Evolutionary conservation across 2,113 vertebrate species (phyloP).

Genomic region (Nothobranchius furzeri): DNA sequence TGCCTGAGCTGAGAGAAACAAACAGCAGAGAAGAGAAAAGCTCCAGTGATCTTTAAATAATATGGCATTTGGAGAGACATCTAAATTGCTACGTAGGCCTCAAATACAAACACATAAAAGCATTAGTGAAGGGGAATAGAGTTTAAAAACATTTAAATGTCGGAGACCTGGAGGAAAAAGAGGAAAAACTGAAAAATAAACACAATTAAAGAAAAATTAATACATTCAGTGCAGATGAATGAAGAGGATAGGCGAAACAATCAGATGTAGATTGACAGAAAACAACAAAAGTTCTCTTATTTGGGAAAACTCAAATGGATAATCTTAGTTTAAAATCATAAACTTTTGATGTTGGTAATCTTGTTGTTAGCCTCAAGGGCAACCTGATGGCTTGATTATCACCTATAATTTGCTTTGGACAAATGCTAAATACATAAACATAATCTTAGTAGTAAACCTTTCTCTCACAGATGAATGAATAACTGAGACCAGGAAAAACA

Average conservation of each 20-base stretch:
- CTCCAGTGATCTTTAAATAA: slow-evolving; percentile 72
- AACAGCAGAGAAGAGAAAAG: slow-evolving; percentile 57
- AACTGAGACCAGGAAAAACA: too few species aligned
- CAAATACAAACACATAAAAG: slow-evolving; percentile 64
- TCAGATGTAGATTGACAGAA: slow-evolving; percentile 31
- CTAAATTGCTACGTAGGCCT: slow-evolving; percentile 62
- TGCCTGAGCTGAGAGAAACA: slow-evolving; percentile 52
- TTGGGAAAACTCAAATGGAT: too few species aligned
- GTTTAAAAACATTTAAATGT: slow-evolving; percentile 66
- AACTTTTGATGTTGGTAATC: too few species aligned
- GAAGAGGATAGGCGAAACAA: slow-evolving; percentile 22
- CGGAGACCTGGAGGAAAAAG: slow-evolving; percentile 29
- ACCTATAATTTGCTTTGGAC: too few species aligned
- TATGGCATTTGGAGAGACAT: slow-evolving; percentile 67
- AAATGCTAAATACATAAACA: too few species aligned
- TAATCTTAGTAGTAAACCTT: too few species aligned
- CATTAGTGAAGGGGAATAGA: slow-evolving; percentile 30
- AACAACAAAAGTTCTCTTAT: slow-evolving; percentile 9
- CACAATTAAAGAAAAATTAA: not conserved
- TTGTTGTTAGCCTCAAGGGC: too few species aligned
- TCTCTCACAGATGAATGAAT: too few species aligned
- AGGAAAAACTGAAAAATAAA: slow-evolving; percentile 34
- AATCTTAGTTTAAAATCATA: too few species aligned
- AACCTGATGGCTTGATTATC: too few species aligned
- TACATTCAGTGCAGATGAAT: slow-evolving; percentile 17